Evolutionary conservation across 2,888 invertebrate species (phyloP), one percentile per base, ranked within the genome.

Genomic region (Brachyptera putata): DNA sequence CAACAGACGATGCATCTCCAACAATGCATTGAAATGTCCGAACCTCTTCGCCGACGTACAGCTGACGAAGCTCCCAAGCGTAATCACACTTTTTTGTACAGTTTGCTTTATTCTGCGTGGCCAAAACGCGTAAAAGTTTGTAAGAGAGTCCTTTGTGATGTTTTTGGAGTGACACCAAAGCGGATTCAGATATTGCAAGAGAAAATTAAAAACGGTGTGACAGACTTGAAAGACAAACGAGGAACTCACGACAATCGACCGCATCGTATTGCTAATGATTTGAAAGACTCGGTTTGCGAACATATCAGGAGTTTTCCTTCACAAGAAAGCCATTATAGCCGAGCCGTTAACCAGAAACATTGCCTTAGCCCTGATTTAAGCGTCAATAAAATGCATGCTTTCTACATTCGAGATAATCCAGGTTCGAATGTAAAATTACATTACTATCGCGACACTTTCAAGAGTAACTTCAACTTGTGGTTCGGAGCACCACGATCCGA

Each of bases 331-430:
- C 50, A 58, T 30, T 50, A 58, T 34, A 18, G 21, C 30, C 30
- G 36, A n/a, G 13, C 22, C 2, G 50, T 50, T 9, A 58, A 4
- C 7, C 21, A 24, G 11, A 16, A 34, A 36, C 30, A 36, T 9
- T 58, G 36, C 36, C 50, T 50, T 26, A n/a, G 50, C 18, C 24
- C 58, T n/a, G 49, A 30, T n/a, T n/a, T 58, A 11, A 58, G 58
- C 21, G 2, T 58, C 1, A 30, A 14, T 11, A 21, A 13, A 21
- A 58, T 49, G 49, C 14, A 34, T 22, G 36, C n/a, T 14, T 5
- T 58, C 13, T 58, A 58, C 50, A 3, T 9, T 9, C 58, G 58
- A 30, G 16, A 11, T 9, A n/a, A 36, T 14, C 58, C 58, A 13
- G 22, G 49, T 5, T 7, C 11, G 2, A 18, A 18, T 14, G 36